Evolutionary conservation across 2,113 vertebrate species (phyloP).

Genomic region (Taurulus bubalis): DNA sequence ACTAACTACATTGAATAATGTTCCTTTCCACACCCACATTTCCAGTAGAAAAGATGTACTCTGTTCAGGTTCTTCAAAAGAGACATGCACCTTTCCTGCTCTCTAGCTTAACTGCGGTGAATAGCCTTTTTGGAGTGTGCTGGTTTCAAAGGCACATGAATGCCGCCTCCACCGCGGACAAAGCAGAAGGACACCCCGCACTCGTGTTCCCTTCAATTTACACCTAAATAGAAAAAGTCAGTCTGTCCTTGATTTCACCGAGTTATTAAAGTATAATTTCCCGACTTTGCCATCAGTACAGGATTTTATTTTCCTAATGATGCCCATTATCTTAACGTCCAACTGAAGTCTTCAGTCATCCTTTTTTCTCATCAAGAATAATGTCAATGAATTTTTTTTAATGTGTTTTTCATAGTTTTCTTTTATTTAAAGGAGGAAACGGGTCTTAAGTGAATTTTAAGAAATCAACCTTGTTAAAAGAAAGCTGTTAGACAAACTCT

Average conservation of each 20-base stretch:
- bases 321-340: neutral
- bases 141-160: constrained; percentile 59
- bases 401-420: neutral
- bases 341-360: neutral
- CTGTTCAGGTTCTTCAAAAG: constrained; percentile 50
- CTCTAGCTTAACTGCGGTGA: constrained; percentile 31
- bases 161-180: constrained; percentile 35
- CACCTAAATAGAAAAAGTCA: constrained; percentile 21
- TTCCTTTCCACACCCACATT: constrained; percentile 49
- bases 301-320: neutral
- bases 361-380: neutral
- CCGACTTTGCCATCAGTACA: neutral
- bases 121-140: constrained; percentile 56
- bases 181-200: constrained; percentile 38
- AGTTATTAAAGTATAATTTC: neutral
- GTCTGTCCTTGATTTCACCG: neutral
- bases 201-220: constrained; percentile 14
- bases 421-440: neutral
- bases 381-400: neutral
- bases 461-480: neutral
- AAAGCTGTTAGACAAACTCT: neutral
- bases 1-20: constrained; percentile 37
- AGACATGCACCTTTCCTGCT: constrained; percentile 23
- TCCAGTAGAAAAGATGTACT: constrained; percentile 62
- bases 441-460: neutral